Base-by-base conservation (phyloP, 2,888 invertebrate species). In the Drosophila histrio region DNA sequence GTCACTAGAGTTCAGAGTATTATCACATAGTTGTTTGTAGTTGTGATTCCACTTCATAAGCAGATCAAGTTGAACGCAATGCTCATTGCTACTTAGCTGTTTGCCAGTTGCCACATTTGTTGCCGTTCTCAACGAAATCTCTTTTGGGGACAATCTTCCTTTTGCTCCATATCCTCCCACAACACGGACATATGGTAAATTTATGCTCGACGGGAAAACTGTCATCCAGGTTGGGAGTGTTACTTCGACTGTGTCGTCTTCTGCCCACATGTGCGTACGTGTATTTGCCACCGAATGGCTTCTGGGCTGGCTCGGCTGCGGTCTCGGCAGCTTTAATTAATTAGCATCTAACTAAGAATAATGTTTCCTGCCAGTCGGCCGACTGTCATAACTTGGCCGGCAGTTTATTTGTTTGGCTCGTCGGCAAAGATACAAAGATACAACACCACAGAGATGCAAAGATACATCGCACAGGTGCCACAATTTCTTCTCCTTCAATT, bases 311-410 rank as follows among this genome's bases (percentile, higher is more conserved):
- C n/a, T 49, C 3, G 11, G 34, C 17, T 38, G 32, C 34, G 47
- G 53, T 38, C 47, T 52, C 46, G 49, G 64, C 39, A 59, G 39
- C 64, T 56, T 65, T 84, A 84, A 84, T 84, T 87, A 84, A 84
- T 84, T 87, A 87, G 84, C 82, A 84, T 84, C 87, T 75, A 87
- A 84, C 87, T 75, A 87, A 84, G 87, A 84, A 84, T 81, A 84
- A 84, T 84, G 84, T 81, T 84, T 87, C 84, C 87, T 79, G 87
- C 66, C 39, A 41, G 39, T 30, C 21, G 71, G 65, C 38, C 67
- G 72, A 79, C 81, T 84, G 84, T 87, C 81, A 84, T 84, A 86
- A 86, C 70, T 80, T 86, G 75, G 70, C 72, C 62, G 72, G 53
- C 60, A 67, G 79, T 72, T 81, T 82, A 75, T 81, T 81, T 84